Evolutionary conservation across 2,888 invertebrate genomes (phyloP), one percentile per base, ranked within the genome.

Genomic region (Mechanitis mazaeus): DNA sequence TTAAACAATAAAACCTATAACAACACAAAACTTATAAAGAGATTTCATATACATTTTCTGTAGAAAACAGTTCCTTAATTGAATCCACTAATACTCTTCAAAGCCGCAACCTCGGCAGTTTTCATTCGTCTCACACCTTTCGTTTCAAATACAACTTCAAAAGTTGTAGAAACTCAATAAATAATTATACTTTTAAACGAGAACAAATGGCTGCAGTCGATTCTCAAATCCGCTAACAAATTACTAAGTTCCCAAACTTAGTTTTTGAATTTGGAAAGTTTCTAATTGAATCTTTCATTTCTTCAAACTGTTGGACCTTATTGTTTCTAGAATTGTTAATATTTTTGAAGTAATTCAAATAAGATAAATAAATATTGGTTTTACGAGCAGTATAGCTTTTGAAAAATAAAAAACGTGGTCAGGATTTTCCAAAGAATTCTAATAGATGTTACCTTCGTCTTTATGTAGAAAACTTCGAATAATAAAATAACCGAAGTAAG

Each of bases 251-350:
- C 58, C 59, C 64, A 59, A 73, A 75, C 72, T 72, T 63, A 72
- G 68, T 72, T 72, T 47, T 64, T 33, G 57, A 66, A 70, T 71
- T 72, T 64, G 60, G 54, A 71, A 66, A 75, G 61, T 75, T 74
- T 65, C 61, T 69, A 75, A 75, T 74, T 68, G 67, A 74, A 72
- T 72, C 66, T 68, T 70, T 70, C 69, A 70, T 72, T 63, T 59
- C 58, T 56, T 61, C 57, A 55, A 59, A 56, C 20, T 20, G 20
- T 20, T 20, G 20, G 20, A 20, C 20, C 20, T 20, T 20, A 20
- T 20, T 20, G 20, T 20, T 20, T 20, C 20, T 20, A 20, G 20
- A 20, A 20, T 20, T 50, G 1, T 50, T 50, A 6, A 11, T 31
- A 11, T 50, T 11, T 50, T 28, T 3, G 2, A 31, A 50, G 9